These are phyloP conservation scores for Indicator indicator DNA, from an alignment of 2,113 vertebrate species.

Conservation along the genomic window DNA sequence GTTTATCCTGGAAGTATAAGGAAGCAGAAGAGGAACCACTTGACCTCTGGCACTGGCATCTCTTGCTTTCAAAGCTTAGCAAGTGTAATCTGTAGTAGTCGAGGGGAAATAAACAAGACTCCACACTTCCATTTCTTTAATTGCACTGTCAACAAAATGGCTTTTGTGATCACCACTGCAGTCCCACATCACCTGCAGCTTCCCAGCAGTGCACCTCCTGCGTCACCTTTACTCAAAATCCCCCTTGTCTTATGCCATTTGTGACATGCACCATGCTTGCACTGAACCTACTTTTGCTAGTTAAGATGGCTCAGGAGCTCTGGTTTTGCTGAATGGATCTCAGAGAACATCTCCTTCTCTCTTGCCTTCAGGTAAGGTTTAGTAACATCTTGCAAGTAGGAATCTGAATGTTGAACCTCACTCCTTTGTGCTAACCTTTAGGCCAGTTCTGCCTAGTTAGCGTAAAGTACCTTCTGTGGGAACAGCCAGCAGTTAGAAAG, in stretches of 20 bases:
- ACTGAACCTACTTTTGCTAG: background rate
- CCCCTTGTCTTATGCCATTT: rapidly evolving
- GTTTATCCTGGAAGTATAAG: background rate
- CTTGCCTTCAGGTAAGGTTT: background rate
- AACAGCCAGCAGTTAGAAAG: background rate
- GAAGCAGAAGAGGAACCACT: background rate
- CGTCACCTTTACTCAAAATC: background rate
- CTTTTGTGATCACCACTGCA: background rate
- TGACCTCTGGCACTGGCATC: background rate
- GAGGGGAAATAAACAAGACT: background rate
- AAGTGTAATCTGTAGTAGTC: background rate
- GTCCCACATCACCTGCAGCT: background rate
- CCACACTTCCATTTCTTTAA: background rate
- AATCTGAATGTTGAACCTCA: background rate
- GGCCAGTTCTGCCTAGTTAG: background rate
- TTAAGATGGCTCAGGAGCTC: background rate
- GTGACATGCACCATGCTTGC: rapidly evolving
- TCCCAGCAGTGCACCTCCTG: background rate
- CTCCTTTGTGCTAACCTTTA: background rate
- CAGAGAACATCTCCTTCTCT: background rate
- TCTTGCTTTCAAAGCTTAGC: background rate
- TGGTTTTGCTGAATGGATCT: background rate
- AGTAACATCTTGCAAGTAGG: no score
- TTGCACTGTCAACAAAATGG: background rate
- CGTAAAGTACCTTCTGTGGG: background rate